Conservation (phyloP, 92 coral and sea anemone species). For the Bergia puertoricense region DNA sequence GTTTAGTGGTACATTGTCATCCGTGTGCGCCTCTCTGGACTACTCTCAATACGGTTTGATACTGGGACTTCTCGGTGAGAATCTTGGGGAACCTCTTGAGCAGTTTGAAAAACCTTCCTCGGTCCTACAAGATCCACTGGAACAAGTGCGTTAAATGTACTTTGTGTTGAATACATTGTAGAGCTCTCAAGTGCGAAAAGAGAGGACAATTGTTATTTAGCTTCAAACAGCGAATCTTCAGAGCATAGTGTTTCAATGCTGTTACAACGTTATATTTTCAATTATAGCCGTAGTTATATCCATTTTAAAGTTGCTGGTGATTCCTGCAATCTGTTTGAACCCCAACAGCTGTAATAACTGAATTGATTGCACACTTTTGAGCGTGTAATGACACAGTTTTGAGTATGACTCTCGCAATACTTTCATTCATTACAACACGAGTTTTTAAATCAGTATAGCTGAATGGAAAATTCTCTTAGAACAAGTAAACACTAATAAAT, state of each 20-base stretch:
- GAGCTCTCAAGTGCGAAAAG: background rate
- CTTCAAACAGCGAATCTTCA: background rate
- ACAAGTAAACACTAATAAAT: background rate
- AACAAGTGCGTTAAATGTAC: slow-evolving; percentile 58
- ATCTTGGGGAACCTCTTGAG: slow-evolving; percentile 92
- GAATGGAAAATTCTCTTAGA: too few relatives aligned
- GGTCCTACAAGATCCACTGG: slow-evolving; percentile 87
- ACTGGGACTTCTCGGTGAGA: slow-evolving; percentile 91
- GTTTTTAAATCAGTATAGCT: background rate
- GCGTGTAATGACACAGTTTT: too few relatives aligned
- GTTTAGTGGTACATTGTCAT: slow-evolving; percentile 88
- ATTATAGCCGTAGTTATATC: background rate
- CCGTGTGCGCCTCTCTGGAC: slow-evolving; percentile 84
- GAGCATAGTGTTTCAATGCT: background rate
- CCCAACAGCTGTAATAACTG: too few relatives aligned
- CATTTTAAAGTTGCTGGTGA: too few relatives aligned
- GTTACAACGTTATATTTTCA: background rate
- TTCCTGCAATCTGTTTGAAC: too few relatives aligned
- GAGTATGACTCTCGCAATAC: too few relatives aligned
- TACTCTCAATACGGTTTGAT: slow-evolving; percentile 94
- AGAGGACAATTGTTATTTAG: background rate
- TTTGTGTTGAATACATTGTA: background rate
- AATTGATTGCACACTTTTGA: too few relatives aligned
- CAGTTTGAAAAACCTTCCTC: slow-evolving; percentile 96
- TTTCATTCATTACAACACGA: background rate